Percentiles rank a stretch among this genome's conserved stretches.
phyloP scores from a whole-genome alignment of 1,140 invertebrate species.

The Anastatus disparis region DNA sequence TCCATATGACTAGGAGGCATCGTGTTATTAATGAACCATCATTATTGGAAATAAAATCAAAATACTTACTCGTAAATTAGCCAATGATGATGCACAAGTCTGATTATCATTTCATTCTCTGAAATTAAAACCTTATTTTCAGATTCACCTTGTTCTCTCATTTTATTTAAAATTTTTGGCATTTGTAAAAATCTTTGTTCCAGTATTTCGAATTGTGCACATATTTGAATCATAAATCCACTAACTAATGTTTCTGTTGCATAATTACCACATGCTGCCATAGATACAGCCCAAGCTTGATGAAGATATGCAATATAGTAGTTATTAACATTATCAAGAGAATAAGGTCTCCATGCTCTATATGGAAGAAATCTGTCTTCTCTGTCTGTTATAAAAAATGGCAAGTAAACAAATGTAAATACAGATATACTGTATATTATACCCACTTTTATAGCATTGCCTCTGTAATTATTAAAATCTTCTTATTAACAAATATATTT shows the following conservation, averaged over 20 bases:
- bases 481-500: too few species aligned
- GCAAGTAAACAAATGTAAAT: conserved; percentile 14
- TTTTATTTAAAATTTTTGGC: conserved; percentile 3
- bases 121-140: neutral
- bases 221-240: conserved; percentile 46
- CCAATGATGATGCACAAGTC: conserved; percentile 40
- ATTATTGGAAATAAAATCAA: too few species aligned
- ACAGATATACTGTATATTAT: conserved; percentile 12
- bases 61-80: conserved; percentile 41
- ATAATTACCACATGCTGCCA: conserved; percentile 44
- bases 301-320: conserved; percentile 38
- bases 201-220: conserved; percentile 48
- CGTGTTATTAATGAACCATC: too few species aligned
- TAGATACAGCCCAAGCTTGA: conserved; percentile 33
- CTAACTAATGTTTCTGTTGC: conserved; percentile 45
- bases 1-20: too few species aligned
- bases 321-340: conserved; percentile 6
- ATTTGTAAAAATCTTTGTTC: conserved; percentile 42
- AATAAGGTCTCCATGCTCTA: conserved; percentile 15
- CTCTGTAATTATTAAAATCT: conserved; percentile 9
- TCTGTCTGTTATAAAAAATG: conserved; percentile 2
- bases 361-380: conserved; percentile 33
- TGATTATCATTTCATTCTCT: conserved; percentile 17
- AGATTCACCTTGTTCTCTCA: neutral
- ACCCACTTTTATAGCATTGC: neutral